phyloP scores from a whole-genome alignment of 2,888 invertebrate species.

The Dolomedes plantarius region DNA sequence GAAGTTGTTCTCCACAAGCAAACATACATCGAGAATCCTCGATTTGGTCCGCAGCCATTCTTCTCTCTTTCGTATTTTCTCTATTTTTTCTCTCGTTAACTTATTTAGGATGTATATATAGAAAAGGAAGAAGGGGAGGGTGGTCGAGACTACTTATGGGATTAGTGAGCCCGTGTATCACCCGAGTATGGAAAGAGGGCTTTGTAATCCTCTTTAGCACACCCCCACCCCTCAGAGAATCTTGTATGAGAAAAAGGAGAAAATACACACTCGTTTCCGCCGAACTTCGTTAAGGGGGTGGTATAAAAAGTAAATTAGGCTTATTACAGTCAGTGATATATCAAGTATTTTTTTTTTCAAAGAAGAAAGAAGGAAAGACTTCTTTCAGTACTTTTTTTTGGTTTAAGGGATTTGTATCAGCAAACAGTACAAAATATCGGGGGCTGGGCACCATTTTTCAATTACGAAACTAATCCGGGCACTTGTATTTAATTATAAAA shows the following conservation, averaged over 20 bases:
- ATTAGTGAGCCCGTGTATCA: constrained; percentile 48
- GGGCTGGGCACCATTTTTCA: too few relatives aligned
- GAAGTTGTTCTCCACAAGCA: constrained; percentile 66
- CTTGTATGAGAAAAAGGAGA: neutral
- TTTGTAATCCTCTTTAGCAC: constrained; percentile 47
- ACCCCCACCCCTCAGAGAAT: neutral
- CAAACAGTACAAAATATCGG: too few relatives aligned
- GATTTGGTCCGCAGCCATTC: neutral
- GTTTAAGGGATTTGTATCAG: too few relatives aligned
- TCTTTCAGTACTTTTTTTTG: too few relatives aligned
- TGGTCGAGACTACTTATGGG: constrained; percentile 56
- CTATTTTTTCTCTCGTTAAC: constrained; percentile 42
- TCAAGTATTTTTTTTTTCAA: too few relatives aligned
- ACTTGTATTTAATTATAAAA: too few relatives aligned
- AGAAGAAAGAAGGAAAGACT: too few relatives aligned
- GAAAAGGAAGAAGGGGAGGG: constrained; percentile 41
- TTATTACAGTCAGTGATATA: too few relatives aligned
- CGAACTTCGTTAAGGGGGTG: neutral
- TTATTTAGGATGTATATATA: constrained; percentile 61
- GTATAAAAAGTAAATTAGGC: neutral
- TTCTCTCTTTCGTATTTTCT: neutral
- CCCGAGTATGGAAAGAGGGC: constrained; percentile 32
- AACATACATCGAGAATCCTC: constrained; percentile 46
- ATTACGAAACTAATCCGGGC: too few relatives aligned
- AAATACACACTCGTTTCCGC: neutral